Conservation (phyloP, 1,140 invertebrate genomes). For the Pachyrhynchus sulphureomaculatus region DNA sequence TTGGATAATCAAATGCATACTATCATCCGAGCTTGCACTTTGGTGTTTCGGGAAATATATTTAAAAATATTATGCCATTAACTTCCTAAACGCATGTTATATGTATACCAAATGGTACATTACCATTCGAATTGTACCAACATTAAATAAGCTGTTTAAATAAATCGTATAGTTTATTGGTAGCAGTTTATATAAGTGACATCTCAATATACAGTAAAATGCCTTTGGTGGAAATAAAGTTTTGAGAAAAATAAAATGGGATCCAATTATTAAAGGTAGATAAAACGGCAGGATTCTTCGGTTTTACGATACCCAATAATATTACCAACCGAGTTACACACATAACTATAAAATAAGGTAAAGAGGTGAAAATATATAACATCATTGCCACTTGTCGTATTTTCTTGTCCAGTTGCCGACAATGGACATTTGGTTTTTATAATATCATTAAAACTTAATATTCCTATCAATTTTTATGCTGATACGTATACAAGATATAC, state of each 20-base stretch:
- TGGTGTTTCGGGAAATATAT: not conserved
- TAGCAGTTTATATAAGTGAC: constrained; percentile 9
- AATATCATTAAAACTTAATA: no score
- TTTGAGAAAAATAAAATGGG: constrained; percentile 6
- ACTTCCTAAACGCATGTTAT: constrained; percentile 6
- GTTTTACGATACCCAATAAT: constrained; percentile 6
- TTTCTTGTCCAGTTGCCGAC: not conserved
- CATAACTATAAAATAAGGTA: not conserved
- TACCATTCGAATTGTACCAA: constrained; percentile 8
- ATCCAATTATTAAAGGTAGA: constrained; percentile 14
- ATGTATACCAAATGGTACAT: constrained; percentile 6
- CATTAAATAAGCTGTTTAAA: constrained; percentile 2
- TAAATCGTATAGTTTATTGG: constrained; percentile 12
- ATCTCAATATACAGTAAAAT: constrained; percentile 13
- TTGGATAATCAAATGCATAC: no score
- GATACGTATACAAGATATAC: no score
- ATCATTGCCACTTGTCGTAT: not conserved
- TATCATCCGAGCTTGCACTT: not conserved
- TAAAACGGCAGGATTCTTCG: constrained; percentile 9
- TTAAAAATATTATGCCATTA: constrained; percentile 5
- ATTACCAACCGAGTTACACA: not conserved
- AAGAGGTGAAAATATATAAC: not conserved
- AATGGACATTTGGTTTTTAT: no score
- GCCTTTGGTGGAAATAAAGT: constrained; percentile 6
- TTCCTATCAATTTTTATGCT: no score